Conservation (phyloP, 2,888 invertebrate species). For the Pharmacophagus antenor region DNA sequence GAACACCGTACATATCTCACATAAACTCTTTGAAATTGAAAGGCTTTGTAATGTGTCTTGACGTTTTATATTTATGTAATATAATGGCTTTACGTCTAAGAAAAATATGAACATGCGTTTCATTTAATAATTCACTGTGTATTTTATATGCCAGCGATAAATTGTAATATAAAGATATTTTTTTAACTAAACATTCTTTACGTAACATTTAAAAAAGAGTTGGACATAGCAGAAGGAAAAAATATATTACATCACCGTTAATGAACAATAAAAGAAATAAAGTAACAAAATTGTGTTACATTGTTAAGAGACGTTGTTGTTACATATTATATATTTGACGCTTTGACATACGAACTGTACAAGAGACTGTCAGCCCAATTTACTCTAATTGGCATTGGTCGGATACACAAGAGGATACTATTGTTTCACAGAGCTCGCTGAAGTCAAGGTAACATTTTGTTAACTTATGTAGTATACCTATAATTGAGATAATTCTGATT, state of each 20-base stretch:
- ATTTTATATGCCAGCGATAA: too few species aligned
- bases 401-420: constrained; percentile 30
- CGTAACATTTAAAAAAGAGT: too few species aligned
- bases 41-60: neutral
- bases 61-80: neutral
- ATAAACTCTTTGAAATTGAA: neutral
- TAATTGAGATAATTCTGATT: neutral
- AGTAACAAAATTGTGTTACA: too few species aligned
- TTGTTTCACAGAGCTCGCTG: constrained; percentile 8
- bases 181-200: too few species aligned
- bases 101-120: neutral
- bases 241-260: neutral
- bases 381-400: constrained; percentile 33
- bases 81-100: neutral
- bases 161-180: too few species aligned
- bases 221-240: too few species aligned
- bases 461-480: neutral
- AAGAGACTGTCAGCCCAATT: constrained; percentile 22
- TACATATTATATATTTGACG: constrained; percentile 11
- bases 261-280: neutral
- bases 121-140: too few species aligned
- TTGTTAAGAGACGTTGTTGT: neutral
- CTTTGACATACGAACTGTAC: constrained; percentile 19
- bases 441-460: constrained; percentile 5
- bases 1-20: neutral